phyloP scores from a whole-genome alignment of 2,888 invertebrate species.

The Eledona agricola region DNA sequence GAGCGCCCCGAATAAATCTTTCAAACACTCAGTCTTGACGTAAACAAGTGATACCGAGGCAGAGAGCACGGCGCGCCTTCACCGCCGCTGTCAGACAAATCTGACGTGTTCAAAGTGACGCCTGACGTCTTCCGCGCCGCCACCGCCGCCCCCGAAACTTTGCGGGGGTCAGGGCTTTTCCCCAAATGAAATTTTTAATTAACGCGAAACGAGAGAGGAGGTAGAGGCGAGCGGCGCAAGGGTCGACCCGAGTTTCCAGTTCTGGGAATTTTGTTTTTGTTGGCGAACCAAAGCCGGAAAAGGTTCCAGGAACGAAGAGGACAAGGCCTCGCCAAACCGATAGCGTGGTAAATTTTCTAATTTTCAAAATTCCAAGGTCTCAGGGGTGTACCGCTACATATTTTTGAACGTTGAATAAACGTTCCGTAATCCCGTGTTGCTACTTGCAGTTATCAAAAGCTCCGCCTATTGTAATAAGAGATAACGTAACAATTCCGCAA shows the following conservation, averaged over 20 bases:
- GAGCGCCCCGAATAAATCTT: constrained; percentile 52
- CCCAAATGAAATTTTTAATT: constrained; percentile 27
- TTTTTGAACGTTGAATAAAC: too few species aligned
- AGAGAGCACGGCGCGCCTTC: constrained; percentile 46
- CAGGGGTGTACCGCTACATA: too few species aligned
- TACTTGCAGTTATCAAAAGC: constrained; percentile 26
- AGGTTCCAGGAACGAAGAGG: constrained; percentile 14
- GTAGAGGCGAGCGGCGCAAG: constrained; percentile 19
- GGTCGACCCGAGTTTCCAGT: constrained; percentile 9
- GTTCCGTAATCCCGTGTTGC: constrained; percentile 10
- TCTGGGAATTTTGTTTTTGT: constrained; percentile 24
- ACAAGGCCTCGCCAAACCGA: too few species aligned
- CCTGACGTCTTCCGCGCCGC: constrained; percentile 41
- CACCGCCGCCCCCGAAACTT: constrained; percentile 30
- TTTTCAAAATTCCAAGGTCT: too few species aligned
- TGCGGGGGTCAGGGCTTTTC: constrained; percentile 6
- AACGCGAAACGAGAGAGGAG: constrained; percentile 10
- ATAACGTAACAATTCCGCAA: constrained; percentile 31
- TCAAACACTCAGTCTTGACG: constrained; percentile 52
- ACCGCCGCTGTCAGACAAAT: constrained; percentile 52
- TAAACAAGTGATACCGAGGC: constrained; percentile 53
- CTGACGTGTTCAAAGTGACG: constrained; percentile 51
- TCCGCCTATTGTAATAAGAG: constrained; percentile 30
- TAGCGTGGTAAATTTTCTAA: too few species aligned
- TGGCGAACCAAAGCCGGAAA: constrained; percentile 15